Conservation (phyloP, 2,888 invertebrate species). For the Heliconius charithonia region DNA sequence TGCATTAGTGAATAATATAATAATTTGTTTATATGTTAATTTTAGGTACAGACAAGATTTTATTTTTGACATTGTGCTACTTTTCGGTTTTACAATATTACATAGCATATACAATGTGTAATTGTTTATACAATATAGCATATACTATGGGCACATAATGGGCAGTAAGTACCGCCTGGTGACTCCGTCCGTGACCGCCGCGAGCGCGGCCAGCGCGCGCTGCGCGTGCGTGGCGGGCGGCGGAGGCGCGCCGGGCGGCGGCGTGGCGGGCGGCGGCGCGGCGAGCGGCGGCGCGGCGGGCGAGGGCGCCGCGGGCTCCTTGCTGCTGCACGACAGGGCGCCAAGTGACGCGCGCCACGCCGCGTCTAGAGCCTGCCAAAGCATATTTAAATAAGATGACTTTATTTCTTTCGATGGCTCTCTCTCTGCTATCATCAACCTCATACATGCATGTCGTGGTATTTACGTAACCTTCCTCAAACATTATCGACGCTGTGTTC, state of each 20-base stretch:
- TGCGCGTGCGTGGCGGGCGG: constrained; percentile 36
- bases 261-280: background rate
- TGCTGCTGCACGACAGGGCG: constrained; percentile 33
- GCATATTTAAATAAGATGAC: background rate
- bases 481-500: too few species aligned
- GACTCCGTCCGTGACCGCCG: constrained; percentile 51
- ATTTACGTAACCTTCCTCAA: too few species aligned
- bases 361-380: constrained; percentile 59
- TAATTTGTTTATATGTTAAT: too few species aligned
- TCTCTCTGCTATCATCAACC: too few species aligned
- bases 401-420: too few species aligned
- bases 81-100: too few species aligned
- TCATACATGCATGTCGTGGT: too few species aligned
- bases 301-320: constrained; percentile 28
- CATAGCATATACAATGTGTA: too few species aligned
- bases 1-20: too few species aligned
- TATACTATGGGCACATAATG: background rate
- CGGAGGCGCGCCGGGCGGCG: constrained; percentile 36
- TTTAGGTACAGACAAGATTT: too few species aligned
- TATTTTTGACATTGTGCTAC: too few species aligned
- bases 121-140: too few species aligned
- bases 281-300: constrained; percentile 30
- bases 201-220: constrained; percentile 48
- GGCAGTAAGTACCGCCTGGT: background rate
- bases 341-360: constrained; percentile 60